A percentile compares a stretch with the other conserved stretches of the same genome.
Conservation (phyloP, 2,797 vertebrate species). For the Florisuga fusca region DNA sequence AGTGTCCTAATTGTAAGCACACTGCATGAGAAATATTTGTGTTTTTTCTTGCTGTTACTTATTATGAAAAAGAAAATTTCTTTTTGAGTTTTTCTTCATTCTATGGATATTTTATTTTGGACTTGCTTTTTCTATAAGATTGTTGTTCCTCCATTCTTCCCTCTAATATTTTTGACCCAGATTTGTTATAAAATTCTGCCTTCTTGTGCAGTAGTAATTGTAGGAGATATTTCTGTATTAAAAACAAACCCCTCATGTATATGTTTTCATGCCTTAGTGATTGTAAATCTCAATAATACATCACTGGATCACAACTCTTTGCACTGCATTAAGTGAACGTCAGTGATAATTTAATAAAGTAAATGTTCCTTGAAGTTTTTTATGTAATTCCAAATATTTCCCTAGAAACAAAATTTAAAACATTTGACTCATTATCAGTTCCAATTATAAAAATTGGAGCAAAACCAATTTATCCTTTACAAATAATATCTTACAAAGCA, state of each 20-base stretch:
- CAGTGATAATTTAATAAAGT: background rate
- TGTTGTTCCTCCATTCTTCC: background rate
- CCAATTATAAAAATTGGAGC: background rate
- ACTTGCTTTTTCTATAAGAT: background rate
- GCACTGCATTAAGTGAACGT: background rate
- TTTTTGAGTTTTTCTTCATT: background rate
- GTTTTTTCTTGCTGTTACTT: background rate
- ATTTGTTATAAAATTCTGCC: background rate
- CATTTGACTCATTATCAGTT: background rate
- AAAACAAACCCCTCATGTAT: background rate
- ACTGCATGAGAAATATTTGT: slow-evolving; percentile 1
- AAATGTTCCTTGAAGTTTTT: background rate
- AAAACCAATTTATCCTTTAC: background rate
- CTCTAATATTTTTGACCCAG: background rate
- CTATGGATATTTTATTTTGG: background rate
- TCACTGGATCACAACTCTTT: background rate
- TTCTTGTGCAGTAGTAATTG: background rate
- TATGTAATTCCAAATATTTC: background rate
- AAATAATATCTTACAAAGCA: background rate
- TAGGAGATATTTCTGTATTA: background rate
- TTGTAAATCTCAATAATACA: background rate
- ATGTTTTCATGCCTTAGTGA: background rate
- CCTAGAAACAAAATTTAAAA: background rate
- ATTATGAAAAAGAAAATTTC: background rate
- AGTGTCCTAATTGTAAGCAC: background rate